Evolutionary conservation across 2,888 invertebrate species (phyloP), one percentile per base, ranked within the genome.

Genomic region (Temnothorax rugatulus): DNA sequence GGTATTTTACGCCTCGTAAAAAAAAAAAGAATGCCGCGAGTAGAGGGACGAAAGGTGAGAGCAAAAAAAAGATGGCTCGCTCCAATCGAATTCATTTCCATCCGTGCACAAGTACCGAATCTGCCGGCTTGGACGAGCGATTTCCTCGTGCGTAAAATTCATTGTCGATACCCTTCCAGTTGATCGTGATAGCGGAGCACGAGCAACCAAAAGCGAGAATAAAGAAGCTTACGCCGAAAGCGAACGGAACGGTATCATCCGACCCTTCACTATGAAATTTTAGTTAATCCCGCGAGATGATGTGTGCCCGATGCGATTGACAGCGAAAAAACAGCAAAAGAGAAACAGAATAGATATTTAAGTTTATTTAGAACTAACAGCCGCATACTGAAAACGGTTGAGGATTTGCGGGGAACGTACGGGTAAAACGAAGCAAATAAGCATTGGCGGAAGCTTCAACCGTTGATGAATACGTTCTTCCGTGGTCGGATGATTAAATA

Each of bases 401-500:
- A 77, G 76, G 9, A 59, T 68, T 68, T 41, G 47, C 57, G 68
- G 64, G 54, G 41, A 54, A 54, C 15, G 34, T 47, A 29, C 13
- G 38, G 21, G 29, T 71, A 81, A 81, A 73, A 81, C 25, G 50
- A 0, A 44, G 57, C 59, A 71, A 79, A 79, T 79, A 69, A 57
- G 79, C 57, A 85, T 84, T 79, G 71, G 75, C 64, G 66, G 77
- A 77, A 79, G 82, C 61, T 79, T 59, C 82, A 69, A 84, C 68
- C 77, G 69, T 74, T 82, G 82, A 84, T 69, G 79, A 85, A 88
- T 84, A 85, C 84, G 83, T 90, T 88, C 86, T 90, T 89, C 89
- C 38, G 84, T 82, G 87, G 87, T 88, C 69, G 83, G 66, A 87
- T 91, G 88, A 92, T 91, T 90, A 91, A 91, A 91, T 90, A 90